Evolutionary conservation across 2,113 vertebrate genomes (phyloP).

Genomic region (Corapipo altera): DNA sequence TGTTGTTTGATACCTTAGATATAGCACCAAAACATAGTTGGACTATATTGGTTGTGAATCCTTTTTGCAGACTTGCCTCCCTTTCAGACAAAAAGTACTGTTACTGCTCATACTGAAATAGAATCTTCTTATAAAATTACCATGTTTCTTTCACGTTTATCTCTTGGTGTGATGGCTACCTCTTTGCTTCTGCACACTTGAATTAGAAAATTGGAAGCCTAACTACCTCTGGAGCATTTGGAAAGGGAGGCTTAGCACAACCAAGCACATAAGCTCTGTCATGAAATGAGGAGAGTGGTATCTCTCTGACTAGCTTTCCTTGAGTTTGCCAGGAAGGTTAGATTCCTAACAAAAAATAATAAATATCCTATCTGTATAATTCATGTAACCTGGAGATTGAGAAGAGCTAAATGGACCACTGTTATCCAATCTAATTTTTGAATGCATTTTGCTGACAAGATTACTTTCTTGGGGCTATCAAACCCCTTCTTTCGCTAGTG

Average conservation of each 20-base stretch:
- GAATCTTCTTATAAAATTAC: neutral
- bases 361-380: neutral
- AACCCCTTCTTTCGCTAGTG: neutral
- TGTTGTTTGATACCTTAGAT: slow-evolving; percentile 1
- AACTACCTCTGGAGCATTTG: neutral
- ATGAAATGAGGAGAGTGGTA: neutral
- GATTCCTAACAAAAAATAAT: neutral
- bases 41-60: neutral
- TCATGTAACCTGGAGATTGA: neutral
- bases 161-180: neutral
- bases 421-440: neutral
- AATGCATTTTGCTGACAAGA: neutral
- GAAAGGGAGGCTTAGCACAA: neutral
- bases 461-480: neutral
- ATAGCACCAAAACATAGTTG: neutral
- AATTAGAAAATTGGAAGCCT: neutral
- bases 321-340: neutral
- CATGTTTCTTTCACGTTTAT: neutral
- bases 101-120: neutral
- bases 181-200: neutral
- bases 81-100: neutral
- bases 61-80: neutral
- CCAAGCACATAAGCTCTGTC: neutral
- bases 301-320: neutral
- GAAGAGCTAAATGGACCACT: neutral